phyloP scores from a whole-genome alignment of 2,113 vertebrate genomes.

The Alouatta palliata region DNA sequence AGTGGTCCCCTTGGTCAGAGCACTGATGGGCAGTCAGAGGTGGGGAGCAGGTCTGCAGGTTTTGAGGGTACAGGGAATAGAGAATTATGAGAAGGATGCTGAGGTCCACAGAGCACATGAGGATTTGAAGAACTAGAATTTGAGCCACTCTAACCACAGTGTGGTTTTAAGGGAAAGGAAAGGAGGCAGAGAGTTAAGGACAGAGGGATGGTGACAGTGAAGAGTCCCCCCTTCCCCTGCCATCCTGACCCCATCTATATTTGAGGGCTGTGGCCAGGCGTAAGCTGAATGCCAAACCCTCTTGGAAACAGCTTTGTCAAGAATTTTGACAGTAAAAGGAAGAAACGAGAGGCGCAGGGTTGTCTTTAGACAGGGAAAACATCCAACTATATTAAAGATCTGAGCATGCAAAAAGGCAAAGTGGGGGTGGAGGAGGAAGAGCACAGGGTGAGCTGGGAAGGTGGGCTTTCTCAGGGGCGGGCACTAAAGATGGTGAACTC shows the following conservation, averaged over 20 bases:
- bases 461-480: not conserved
- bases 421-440: not conserved
- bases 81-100: not conserved
- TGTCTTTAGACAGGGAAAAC: accelerated
- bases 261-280: not conserved
- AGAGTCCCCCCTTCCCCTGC: not conserved
- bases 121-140: not conserved
- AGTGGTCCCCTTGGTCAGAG: not conserved
- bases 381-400: accelerated
- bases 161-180: not conserved
- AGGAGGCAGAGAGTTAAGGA: not conserved
- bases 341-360: not conserved
- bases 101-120: accelerated
- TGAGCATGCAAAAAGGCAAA: accelerated
- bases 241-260: not conserved
- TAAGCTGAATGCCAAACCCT: not conserved
- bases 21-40: too few species aligned
- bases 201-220: not conserved
- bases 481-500: not conserved
- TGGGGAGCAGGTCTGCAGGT: not conserved
- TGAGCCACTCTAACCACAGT: too few species aligned
- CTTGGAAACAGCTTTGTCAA: not conserved
- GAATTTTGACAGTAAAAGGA: not conserved
- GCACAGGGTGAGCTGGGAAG: accelerated
- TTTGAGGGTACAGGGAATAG: not conserved